phyloP scores from a whole-genome alignment of 2,113 vertebrate genomes.

The Seriola quinqueradiata region DNA sequence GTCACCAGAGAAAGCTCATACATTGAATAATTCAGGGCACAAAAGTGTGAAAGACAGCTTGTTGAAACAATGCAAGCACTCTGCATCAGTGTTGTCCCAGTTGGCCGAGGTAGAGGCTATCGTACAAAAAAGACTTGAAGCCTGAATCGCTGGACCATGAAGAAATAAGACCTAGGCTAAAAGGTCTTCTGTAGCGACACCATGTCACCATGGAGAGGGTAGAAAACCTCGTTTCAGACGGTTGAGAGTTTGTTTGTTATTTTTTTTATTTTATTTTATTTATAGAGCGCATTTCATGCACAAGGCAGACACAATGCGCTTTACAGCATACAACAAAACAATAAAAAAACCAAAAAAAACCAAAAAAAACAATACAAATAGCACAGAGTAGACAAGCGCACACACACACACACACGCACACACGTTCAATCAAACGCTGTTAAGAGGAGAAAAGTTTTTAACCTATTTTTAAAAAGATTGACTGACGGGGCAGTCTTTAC shows the following conservation, averaged over 20 bases:
- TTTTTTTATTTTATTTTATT: no score
- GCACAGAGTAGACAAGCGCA: no score
- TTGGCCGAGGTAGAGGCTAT: not conserved
- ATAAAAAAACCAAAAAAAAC: no score
- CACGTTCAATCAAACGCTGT: no score
- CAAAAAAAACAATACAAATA: no score
- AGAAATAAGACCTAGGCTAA: constrained; percentile 10
- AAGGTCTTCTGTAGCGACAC: not conserved
- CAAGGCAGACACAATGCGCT: no score
- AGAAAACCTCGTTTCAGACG: constrained; percentile 1
- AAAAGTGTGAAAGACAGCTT: not conserved
- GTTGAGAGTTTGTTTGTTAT: constrained; percentile 23
- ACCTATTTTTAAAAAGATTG: no score
- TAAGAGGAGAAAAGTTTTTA: no score
- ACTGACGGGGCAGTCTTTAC: no score
- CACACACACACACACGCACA: no score
- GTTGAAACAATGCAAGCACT: not conserved
- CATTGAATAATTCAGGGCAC: not conserved
- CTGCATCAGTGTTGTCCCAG: not conserved
- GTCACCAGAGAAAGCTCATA: not conserved
- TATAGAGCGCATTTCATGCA: no score
- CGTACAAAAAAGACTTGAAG: not conserved
- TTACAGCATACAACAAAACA: no score
- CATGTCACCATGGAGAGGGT: not conserved
- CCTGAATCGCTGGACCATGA: constrained; percentile 1